Evolutionary conservation across 2,888 invertebrate genomes (phyloP).

Genomic region (Clitarchus hookeri): DNA sequence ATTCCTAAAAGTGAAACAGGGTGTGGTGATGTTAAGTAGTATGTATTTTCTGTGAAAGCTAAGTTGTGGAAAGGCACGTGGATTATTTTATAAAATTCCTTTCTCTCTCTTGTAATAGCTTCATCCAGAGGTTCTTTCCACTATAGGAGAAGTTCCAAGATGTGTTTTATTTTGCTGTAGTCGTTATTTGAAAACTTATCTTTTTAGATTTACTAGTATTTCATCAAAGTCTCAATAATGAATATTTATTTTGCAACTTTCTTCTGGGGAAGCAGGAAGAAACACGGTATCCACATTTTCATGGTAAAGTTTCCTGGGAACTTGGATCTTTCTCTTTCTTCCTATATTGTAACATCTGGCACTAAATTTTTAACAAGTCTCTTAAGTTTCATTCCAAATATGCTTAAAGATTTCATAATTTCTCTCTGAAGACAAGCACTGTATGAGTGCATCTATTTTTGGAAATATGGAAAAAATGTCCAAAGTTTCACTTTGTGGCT

Average conservation of each 20-base stretch:
- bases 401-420: background rate
- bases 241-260: background rate
- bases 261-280: background rate
- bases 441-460: slow-evolving; percentile 10
- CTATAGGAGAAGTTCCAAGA: background rate
- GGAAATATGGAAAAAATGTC: no score
- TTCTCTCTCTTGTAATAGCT: background rate
- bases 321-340: background rate
- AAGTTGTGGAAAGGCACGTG: background rate
- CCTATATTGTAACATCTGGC: background rate
- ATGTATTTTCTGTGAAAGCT: background rate
- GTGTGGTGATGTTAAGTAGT: background rate
- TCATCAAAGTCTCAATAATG: background rate
- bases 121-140: background rate
- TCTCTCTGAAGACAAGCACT: slow-evolving; percentile 10
- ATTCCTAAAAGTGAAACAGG: background rate
- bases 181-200: background rate
- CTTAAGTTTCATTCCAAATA: slow-evolving; percentile 19
- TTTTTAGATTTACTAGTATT: slow-evolving; percentile 2
- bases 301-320: slow-evolving; percentile 1
- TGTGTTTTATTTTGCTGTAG: background rate
- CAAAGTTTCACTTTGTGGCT: background rate
- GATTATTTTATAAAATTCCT: background rate
- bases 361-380: background rate
- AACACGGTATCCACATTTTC: background rate